Evolutionary conservation across 2,797 vertebrate genomes (phyloP).

Genomic region (Cyclura pinguis): DNA sequence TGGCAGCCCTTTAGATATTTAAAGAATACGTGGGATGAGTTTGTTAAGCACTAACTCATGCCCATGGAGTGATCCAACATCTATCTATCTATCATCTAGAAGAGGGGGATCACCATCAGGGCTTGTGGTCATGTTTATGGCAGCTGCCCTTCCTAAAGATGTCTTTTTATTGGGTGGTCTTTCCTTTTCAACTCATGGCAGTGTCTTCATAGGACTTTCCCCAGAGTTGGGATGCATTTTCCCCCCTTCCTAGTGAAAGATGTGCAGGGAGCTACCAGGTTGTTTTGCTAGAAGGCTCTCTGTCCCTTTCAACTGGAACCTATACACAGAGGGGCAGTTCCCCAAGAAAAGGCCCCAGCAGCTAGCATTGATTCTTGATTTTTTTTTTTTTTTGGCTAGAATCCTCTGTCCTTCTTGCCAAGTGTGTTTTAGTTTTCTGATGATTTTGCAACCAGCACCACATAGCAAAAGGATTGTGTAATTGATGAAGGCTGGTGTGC

Average conservation of each 20-base stretch:
- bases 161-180: background rate
- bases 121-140: background rate
- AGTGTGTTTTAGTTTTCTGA: slow-evolving; percentile 63
- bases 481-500: slow-evolving; percentile 62
- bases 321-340: background rate
- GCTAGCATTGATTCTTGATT: background rate
- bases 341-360: background rate
- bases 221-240: no score
- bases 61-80: background rate
- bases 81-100: background rate
- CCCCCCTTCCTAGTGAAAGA: background rate
- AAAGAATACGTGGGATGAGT: background rate
- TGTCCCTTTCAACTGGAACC: background rate
- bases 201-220: background rate
- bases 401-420: background rate
- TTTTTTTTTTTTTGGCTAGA: background rate
- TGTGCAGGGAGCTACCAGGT: background rate
- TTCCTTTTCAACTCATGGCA: background rate
- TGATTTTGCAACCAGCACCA: slow-evolving; percentile 70
- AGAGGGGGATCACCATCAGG: background rate
- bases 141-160: background rate
- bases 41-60: background rate
- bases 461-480: slow-evolving; percentile 74
- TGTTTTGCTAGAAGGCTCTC: background rate
- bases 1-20: no score